These are phyloP conservation scores for Phenganax marumi DNA, from an alignment of 92 coral and sea anemone genomes.

Conservation along the genomic window DNA sequence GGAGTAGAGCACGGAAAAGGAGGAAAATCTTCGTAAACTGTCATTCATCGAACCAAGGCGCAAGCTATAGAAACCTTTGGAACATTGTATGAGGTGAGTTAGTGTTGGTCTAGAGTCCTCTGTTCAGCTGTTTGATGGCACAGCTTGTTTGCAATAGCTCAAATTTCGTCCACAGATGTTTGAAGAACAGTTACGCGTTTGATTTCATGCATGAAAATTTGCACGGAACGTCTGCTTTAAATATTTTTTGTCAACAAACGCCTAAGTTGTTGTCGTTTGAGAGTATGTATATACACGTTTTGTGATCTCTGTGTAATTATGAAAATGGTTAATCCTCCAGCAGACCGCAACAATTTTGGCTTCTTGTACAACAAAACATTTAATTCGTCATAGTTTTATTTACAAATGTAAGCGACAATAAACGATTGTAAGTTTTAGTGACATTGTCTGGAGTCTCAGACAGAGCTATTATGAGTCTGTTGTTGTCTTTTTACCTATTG, in stretches of 20 bases:
- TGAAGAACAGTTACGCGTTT: not conserved
- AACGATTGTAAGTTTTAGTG: not conserved
- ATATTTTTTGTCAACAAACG: constrained; percentile 3
- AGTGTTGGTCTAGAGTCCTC: not conserved
- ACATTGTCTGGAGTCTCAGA: not conserved
- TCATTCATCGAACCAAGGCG: not conserved
- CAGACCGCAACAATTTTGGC: constrained; percentile 14
- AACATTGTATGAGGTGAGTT: constrained; percentile 1
- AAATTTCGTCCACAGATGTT: not conserved
- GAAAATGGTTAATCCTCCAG: not conserved
- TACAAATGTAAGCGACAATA: constrained; percentile 1
- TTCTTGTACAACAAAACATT: not conserved
- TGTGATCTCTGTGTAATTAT: not conserved
- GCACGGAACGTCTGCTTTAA: not conserved
- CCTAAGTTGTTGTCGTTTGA: not conserved
- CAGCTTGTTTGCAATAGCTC: not conserved
- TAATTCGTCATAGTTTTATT: constrained; percentile 10
- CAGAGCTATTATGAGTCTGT: too few species aligned
- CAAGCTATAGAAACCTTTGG: not conserved
- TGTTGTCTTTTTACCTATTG: too few species aligned
- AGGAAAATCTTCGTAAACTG: not conserved
- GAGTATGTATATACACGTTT: not conserved
- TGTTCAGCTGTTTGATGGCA: not conserved
- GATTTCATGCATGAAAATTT: not conserved
- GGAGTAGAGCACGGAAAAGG: not conserved